Evolutionary conservation across 1,140 invertebrate genomes (phyloP), one percentile per base, ranked within the genome.

Genomic region (Triops longicaudatus): DNA sequence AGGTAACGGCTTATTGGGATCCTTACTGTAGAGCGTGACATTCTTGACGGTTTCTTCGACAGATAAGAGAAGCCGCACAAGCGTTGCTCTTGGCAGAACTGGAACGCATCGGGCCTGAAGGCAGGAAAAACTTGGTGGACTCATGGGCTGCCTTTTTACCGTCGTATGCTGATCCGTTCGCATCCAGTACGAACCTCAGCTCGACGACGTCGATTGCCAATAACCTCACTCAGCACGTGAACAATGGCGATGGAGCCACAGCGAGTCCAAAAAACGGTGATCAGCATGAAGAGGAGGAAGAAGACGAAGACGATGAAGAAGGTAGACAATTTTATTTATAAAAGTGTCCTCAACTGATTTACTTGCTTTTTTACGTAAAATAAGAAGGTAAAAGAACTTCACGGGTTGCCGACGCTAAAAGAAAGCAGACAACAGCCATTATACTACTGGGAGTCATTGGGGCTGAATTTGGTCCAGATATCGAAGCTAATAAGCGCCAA

Each of bases 371-470:
- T 78, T 79, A 82, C 78, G 63, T 81, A 86, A 87, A 87, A 81
- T 81, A 86, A 31, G 84, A 84, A 75, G 86, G 91, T 50, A 87
- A 91, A 43, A 94, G 92, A 83, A 92, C 93, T 4, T 94, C 93
- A 9, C 94, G 92, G 80, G 84, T 91, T 0, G 91, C 92, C 0
- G 95, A 99, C 85, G 86, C 96, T 43, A 94, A 96, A 79, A 87
- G 96, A 11, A 98, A 98, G 81, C 96, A 99, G 85, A 96, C 96
- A 0, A 99, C 97, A 0, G 95, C 98, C 0, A 95, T 99, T 0
- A 95, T 99, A 0, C 85, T 99, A 50, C 84, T 99, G 26, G 97
- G 97, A 0, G 97, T 99, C 0, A 97, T 99, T 76, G 98, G 98
- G 0, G 94, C 97, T 0, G 97, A 99, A 85, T 99, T 99, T 85